These are phyloP conservation scores for Smithornis capensis DNA, from an alignment of 2,113 vertebrate genomes.

Conservation along the genomic window DNA sequence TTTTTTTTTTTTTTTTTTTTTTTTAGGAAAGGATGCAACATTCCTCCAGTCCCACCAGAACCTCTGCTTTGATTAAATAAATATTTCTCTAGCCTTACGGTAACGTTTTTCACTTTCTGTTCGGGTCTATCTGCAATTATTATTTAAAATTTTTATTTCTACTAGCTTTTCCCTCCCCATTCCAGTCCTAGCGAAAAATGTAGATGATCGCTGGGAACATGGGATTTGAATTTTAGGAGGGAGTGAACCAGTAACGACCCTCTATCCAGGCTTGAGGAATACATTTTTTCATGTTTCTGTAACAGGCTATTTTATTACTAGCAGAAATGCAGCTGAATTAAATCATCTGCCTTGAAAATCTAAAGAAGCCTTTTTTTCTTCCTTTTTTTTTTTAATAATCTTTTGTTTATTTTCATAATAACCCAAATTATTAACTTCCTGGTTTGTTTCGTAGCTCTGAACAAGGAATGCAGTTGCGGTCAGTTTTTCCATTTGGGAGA, in stretches of 20 bases:
- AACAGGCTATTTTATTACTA: slow-evolving; percentile 44
- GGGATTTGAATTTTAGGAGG: slow-evolving; percentile 71
- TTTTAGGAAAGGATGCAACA: slow-evolving; percentile 72
- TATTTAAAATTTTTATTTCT: slow-evolving; percentile 72
- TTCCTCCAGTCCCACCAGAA: slow-evolving; percentile 78
- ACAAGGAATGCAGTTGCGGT: slow-evolving; percentile 59
- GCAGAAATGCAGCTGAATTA: slow-evolving; percentile 49
- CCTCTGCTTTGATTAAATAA: slow-evolving; percentile 78
- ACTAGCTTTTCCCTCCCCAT: slow-evolving; percentile 61
- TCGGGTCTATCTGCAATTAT: slow-evolving; percentile 60
- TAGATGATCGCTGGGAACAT: slow-evolving; percentile 61
- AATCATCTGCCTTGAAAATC: slow-evolving; percentile 33
- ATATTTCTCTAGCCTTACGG: slow-evolving; percentile 70
- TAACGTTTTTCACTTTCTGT: slow-evolving; percentile 72
- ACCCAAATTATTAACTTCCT: background rate
- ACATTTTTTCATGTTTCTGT: slow-evolving; percentile 39
- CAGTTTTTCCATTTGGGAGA: slow-evolving; percentile 60
- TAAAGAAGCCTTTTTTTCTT: slow-evolving; percentile 2
- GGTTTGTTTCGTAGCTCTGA: slow-evolving; percentile 30
- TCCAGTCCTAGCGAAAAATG: slow-evolving; percentile 80
- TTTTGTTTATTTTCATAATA: slow-evolving; percentile 8
- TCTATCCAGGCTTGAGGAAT: slow-evolving; percentile 51
- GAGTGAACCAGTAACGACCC: slow-evolving; percentile 62
- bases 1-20: background rate
- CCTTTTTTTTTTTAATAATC: background rate